Evolutionary conservation across 2,113 vertebrate genomes (phyloP).

Genomic region (Amblyopsis rosae): DNA sequence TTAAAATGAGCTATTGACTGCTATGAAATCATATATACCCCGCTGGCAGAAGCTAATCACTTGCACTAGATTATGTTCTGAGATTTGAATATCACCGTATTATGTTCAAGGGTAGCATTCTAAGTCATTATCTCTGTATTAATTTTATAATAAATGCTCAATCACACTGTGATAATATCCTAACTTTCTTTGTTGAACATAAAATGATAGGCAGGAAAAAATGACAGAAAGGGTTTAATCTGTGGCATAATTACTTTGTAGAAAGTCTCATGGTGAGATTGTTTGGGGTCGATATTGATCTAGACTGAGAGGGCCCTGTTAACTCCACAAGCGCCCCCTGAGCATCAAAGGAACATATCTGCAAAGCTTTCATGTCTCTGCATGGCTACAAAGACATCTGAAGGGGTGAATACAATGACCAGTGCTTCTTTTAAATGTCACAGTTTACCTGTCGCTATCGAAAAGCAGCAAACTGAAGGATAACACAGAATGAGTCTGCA

Average conservation of each 20-base stretch:
- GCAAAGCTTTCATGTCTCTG: background rate
- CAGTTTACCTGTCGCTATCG: too few species aligned
- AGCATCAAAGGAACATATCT: background rate
- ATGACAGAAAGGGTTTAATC: too few species aligned
- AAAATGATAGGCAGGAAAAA: too few species aligned
- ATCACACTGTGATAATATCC: too few species aligned
- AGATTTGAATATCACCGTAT: conserved; percentile 1
- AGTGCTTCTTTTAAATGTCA: background rate
- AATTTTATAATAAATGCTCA: too few species aligned
- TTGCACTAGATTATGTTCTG: conserved; percentile 11
- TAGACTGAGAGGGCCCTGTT: background rate
- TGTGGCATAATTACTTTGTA: too few species aligned
- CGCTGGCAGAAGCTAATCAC: background rate
- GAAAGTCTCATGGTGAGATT: background rate
- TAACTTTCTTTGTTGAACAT: too few species aligned
- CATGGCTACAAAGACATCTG: background rate
- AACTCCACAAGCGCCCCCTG: background rate
- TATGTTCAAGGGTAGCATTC: background rate
- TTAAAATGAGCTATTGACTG: conserved; percentile 48
- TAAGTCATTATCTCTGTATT: background rate
- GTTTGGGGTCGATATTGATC: background rate
- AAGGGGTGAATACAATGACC: background rate
- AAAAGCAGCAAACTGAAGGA: too few species aligned
- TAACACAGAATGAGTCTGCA: too few species aligned
- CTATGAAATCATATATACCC: conserved; percentile 16